Base-by-base conservation (phyloP, 2,113 vertebrate species). In the Girardinichthys multiradiatus region DNA sequence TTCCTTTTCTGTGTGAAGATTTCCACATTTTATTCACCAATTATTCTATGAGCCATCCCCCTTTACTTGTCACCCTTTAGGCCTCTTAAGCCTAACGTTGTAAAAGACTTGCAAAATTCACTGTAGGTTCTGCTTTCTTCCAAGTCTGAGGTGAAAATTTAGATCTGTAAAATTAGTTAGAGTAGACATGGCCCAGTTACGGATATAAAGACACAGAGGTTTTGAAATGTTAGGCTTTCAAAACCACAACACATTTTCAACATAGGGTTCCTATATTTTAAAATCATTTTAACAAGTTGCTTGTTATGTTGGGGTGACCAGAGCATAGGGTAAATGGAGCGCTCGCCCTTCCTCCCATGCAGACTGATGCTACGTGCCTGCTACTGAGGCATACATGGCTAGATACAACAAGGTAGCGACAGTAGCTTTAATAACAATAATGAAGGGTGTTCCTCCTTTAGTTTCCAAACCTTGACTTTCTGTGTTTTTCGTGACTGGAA, bases 41-140 rank as follows among this genome's bases (percentile, higher is more conserved):
- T 57, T 57, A 60, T 31, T 80, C 26, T 42, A 45, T 29, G 61
- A 68, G 73, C 29, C 68, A 64, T 45, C 48, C 57, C 51, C 64
- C 29, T 33, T 39, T 54, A 59, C 21, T 45, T 33, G 59, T 51
- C 35, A 37, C 39, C 63, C 68, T 77, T 67, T 26, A 57, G 31
- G 57, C 57, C 48, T 80, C 70, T 68, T 68, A 31, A 75, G 57
- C 67, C 27, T n/a, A 45, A 39, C 76, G 72, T 70, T 64, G n/a
- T n/a, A n/a, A n/a, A n/a, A n/a, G 35, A 80, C 66, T 75, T 76
- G 66, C 65, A 83, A 81, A 82, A 77, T n/a, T 12, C 29, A 70
- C n/a, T 10, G 21, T 48, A 37, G 33, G 33, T 45, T 4, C 13
- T 12, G 15, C 8, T 35, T 42, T 74, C 19, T 63, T 13, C 5